These are phyloP conservation scores for Asarcornis scutulata DNA, from an alignment of 2,113 vertebrate species.

Conservation along the genomic window DNA sequence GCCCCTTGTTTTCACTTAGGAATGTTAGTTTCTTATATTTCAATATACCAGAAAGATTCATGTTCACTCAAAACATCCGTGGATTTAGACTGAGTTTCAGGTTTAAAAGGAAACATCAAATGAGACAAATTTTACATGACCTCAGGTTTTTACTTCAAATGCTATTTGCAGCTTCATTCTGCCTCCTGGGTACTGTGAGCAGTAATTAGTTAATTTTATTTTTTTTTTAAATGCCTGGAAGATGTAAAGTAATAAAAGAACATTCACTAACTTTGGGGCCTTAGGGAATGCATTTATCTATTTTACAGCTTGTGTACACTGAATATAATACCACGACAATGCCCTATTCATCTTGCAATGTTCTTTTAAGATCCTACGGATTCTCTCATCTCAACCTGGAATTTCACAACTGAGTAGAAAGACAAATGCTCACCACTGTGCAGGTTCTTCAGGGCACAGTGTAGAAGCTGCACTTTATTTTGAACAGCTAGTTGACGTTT, in stretches of 20 bases:
- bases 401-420: neutral
- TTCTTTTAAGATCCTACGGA: neutral
- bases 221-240: neutral
- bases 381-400: neutral
- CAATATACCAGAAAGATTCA: neutral
- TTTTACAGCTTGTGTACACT: neutral
- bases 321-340: neutral
- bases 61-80: neutral
- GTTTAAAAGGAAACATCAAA: neutral
- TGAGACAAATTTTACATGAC: neutral
- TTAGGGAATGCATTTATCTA: neutral
- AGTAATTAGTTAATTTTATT: neutral
- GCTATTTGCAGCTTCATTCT: neutral
- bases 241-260: constrained; percentile 17
- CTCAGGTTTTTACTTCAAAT: constrained; percentile 12
- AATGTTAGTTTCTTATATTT: neutral
- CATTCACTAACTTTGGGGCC: neutral
- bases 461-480: neutral
- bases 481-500: neutral
- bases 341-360: neutral
- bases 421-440: rapidly evolving
- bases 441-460: neutral
- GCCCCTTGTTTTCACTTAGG: neutral
- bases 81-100: neutral
- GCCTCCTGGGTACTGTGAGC: neutral